Conservation (phyloP, 2,113 vertebrate genomes). For the Tenrec ecaudatus region DNA sequence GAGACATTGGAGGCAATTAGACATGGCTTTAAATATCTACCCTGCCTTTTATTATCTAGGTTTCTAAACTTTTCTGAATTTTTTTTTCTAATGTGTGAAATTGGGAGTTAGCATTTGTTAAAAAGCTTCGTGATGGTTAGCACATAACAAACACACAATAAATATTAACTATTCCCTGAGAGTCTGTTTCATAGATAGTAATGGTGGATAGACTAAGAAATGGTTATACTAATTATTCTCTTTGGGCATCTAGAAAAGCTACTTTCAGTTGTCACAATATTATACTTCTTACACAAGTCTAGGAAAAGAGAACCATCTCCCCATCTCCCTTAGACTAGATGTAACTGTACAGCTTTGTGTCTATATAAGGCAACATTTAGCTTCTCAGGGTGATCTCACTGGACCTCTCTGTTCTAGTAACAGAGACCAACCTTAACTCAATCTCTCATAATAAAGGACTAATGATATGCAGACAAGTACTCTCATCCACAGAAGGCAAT, state of each 20-base stretch:
- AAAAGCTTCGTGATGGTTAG: slow-evolving; percentile 47
- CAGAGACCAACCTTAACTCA: background rate
- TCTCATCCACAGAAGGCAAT: background rate
- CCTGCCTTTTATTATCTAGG: background rate
- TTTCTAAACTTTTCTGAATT: slow-evolving; percentile 6
- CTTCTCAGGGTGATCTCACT: too few species aligned
- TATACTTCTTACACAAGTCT: background rate
- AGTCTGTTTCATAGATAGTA: slow-evolving; percentile 5
- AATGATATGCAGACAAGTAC: background rate
- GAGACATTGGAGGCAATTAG: slow-evolving; percentile 10
- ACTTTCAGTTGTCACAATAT: background rate
- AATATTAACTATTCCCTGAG: slow-evolving; percentile 34
- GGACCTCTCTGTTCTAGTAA: too few species aligned
- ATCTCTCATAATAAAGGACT: background rate
- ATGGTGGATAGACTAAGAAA: background rate
- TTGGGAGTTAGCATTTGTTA: slow-evolving; percentile 15
- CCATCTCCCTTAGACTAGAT: background rate
- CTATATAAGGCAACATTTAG: background rate
- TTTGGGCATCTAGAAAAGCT: slow-evolving; percentile 11
- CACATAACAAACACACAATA: slow-evolving; percentile 67
- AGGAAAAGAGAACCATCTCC: background rate
- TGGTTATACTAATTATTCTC: slow-evolving; percentile 26
- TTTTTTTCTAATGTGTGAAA: slow-evolving; percentile 5
- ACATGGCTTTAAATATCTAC: background rate
- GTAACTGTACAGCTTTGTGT: background rate